Base-by-base conservation (phyloP, 2,113 vertebrate species). In the Cinclus cinclus region DNA sequence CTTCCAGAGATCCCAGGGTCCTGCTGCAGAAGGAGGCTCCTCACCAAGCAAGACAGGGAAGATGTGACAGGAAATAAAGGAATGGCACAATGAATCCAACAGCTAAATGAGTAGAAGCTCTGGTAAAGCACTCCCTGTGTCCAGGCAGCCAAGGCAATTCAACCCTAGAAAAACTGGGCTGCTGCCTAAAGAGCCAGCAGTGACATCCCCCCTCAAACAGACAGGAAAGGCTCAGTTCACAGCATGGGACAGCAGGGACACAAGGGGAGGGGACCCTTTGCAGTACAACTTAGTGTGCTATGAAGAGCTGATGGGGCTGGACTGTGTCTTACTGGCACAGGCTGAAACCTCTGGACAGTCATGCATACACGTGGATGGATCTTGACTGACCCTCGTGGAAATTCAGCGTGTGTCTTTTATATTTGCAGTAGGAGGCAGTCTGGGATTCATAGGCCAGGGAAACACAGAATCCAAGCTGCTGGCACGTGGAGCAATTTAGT, bases 181-280 rank as follows among this genome's bases (percentile, higher is more conserved):
- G 65, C 53, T 78, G 39, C 23, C 30, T 88, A 6, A 56, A 83
- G 15, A 67, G 37, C 23, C 42, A 58, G 47, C 0, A 7, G 23
- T 28, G 79, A 20, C 21, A 33, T 59, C 31, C 47, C 74, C 42
- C 13, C 59, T 47, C 4, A 1, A 19, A 42, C 10, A 0, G 3
- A 22, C 21, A 53, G 64, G 73, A 76, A 77, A 55, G 0, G 5
- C 41, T 42, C 74, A 11, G 18, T 31, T 58, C 80, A 50, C 15
- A 70, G 62, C 18, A 55, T 1, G 0, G 49, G 37, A 10, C 46
- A 80, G 70, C 59, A 33, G 15, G 52, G 39, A 67, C 39, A 13
- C 0, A 0, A 1, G 9, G 49, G n/a, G 41, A 52, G 12, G 17
- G 16, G 5, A 60, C 47, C 9, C 30, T 52, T 47, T 35, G 33